Percentiles rank a stretch among this genome's conserved stretches.
phyloP scores from a whole-genome alignment of 2,113 vertebrate genomes.

The Sceloporus tristichus region DNA sequence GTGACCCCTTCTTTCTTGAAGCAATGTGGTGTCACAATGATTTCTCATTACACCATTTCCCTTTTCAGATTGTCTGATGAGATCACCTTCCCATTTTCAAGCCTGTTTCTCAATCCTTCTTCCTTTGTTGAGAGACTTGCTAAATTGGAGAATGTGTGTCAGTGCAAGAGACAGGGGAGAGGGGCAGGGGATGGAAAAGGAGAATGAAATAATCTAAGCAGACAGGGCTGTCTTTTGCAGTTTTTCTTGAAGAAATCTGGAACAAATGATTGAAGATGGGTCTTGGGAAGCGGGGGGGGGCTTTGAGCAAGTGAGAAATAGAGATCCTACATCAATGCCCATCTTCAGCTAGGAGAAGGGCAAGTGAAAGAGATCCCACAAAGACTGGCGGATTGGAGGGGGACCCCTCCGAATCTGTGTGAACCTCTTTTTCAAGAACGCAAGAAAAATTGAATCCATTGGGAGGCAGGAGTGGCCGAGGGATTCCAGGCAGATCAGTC shows the following conservation, averaged over 20 bases:
- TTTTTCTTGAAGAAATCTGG: not conserved
- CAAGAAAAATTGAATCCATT: not conserved
- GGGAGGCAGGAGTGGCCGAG: not conserved
- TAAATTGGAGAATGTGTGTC: not conserved
- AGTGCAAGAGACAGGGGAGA: too few species aligned
- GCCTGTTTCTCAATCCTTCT: not conserved
- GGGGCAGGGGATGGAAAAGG: not conserved
- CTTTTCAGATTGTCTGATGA: not conserved
- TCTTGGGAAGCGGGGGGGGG: not conserved
- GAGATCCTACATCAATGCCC: not conserved
- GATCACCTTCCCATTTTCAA: constrained; percentile 8
- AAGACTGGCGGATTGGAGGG: not conserved
- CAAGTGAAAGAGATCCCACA: not conserved
- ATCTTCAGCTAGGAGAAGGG: not conserved
- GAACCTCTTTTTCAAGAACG: not conserved
- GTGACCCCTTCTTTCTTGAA: not conserved
- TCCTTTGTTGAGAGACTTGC: not conserved
- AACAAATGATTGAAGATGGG: not conserved
- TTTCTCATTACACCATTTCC: not conserved
- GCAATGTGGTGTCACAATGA: not conserved
- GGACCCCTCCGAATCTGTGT: not conserved
- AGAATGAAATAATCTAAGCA: constrained; percentile 6
- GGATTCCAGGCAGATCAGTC: not conserved
- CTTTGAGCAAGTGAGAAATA: not conserved
- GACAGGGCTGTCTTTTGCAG: constrained; percentile 8